A percentile compares a stretch with the other conserved stretches of the same genome.
Conservation (phyloP, 2,113 vertebrate species). For the Amblyopsis rosae region DNA sequence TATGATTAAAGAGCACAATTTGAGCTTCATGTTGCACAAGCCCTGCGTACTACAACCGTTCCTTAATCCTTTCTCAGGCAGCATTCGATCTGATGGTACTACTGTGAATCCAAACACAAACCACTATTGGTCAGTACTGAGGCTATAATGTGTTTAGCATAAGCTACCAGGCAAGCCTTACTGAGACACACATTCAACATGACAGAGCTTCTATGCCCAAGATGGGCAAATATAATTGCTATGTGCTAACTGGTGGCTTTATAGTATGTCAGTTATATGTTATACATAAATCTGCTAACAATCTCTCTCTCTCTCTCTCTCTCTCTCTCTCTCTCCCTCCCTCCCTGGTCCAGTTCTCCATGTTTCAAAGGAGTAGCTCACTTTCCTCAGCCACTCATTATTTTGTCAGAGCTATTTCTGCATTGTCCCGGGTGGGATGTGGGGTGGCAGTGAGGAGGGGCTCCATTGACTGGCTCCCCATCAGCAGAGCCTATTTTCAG, state of each 20-base stretch:
- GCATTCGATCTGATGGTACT: neutral
- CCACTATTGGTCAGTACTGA: conserved; percentile 24
- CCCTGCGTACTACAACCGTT: conserved; percentile 10
- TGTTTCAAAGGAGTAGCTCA: too few species aligned
- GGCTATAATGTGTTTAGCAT: conserved; percentile 7
- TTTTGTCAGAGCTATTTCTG: too few species aligned
- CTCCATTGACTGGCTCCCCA: conserved; percentile 24
- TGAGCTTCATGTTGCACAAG: conserved; percentile 1
- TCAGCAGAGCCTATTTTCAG: conserved; percentile 27
- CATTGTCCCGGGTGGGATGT: too few species aligned
- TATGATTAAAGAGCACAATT: conserved; percentile 25
- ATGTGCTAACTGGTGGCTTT: neutral
- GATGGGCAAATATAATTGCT: conserved; percentile 4
- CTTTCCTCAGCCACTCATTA: too few species aligned
- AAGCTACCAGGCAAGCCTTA: conserved; percentile 10
- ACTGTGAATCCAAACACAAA: conserved; percentile 8
- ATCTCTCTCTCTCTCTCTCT: neutral
- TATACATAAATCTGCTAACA: neutral
- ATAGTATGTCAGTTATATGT: neutral
- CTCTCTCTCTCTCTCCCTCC: too few species aligned
- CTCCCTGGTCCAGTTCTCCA: too few species aligned
- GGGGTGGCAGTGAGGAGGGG: too few species aligned
- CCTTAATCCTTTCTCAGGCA: neutral
- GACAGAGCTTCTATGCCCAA: neutral
- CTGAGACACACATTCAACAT: conserved; percentile 25